Evolutionary conservation across 1,140 invertebrate species (phyloP).

Genomic region (Eriosoma lanigerum): DNA sequence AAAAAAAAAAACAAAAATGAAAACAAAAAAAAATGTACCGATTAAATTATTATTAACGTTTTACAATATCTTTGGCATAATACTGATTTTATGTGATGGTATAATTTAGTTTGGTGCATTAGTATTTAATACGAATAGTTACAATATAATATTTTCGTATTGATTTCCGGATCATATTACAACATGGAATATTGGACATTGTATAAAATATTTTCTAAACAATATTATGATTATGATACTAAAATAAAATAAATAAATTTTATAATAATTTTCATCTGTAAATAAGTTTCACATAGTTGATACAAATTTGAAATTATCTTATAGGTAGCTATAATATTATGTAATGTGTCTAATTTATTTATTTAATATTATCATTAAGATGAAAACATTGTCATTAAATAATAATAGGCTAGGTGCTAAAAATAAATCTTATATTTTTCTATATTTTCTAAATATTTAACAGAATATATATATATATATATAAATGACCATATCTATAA

Average conservation of each 20-base stretch:
- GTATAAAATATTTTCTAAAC: constrained; percentile 7
- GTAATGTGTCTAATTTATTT: not conserved
- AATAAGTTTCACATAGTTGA: not conserved
- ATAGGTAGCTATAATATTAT: not conserved
- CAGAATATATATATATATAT: too few species aligned
- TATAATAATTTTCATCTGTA: not conserved
- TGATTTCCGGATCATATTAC: too few species aligned
- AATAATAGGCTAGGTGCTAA: not conserved
- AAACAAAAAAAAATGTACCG: constrained; percentile 29
- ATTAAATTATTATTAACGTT: constrained; percentile 14
- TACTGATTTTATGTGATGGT: constrained; percentile 1
- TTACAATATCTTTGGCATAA: constrained; percentile 1
- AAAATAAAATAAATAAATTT: not conserved
- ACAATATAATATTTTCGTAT: not conserved
- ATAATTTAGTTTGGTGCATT: constrained; percentile 19
- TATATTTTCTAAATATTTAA: constrained; percentile 37
- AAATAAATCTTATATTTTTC: not conserved
- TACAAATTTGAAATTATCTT: not conserved
- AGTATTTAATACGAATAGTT: not conserved
- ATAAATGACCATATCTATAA: not conserved
- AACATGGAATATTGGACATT: too few species aligned
- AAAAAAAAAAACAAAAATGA: too few species aligned
- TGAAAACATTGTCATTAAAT: not conserved
- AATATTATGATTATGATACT: not conserved
- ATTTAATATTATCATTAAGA: not conserved